phyloP scores from a whole-genome alignment of 2,797 vertebrate species.

The Cyprinodon diabolis region DNA sequence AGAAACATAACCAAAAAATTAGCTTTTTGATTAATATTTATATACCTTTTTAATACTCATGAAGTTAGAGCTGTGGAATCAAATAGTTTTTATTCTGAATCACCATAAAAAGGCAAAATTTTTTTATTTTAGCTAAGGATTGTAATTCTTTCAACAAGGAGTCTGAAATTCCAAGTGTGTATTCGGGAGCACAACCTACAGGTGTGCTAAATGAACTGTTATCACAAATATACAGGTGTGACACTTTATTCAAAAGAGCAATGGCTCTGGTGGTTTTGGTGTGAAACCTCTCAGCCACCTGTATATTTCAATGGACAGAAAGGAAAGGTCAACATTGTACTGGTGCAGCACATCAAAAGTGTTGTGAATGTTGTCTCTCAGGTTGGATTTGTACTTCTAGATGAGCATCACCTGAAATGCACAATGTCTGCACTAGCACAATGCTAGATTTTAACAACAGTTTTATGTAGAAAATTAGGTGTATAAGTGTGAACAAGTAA shows the following conservation, averaged over 20 bases:
- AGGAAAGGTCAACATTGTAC: slow-evolving; percentile 33
- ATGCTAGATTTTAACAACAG: slow-evolving; percentile 40
- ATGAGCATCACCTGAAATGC: slow-evolving; percentile 33
- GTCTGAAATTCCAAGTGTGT: slow-evolving; percentile 31
- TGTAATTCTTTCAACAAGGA: slow-evolving; percentile 10
- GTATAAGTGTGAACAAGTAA: slow-evolving; percentile 31
- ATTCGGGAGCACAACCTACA: slow-evolving; percentile 24
- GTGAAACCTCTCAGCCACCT: slow-evolving; percentile 37
- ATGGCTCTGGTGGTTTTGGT: slow-evolving; percentile 18
- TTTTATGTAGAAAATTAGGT: slow-evolving; percentile 22
- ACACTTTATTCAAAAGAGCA: slow-evolving; percentile 34
- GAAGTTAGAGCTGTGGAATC: slow-evolving; percentile 68
- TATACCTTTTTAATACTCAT: slow-evolving; percentile 51
- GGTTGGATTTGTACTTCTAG: slow-evolving; percentile 31
- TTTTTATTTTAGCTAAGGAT: too few species aligned
- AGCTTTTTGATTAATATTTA: background rate
- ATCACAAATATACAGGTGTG: slow-evolving; percentile 51
- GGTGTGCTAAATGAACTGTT: slow-evolving; percentile 38
- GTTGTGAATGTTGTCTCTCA: slow-evolving; percentile 37
- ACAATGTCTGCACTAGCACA: slow-evolving; percentile 20
- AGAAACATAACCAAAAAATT: too few species aligned
- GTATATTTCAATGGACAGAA: slow-evolving; percentile 49
- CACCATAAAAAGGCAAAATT: slow-evolving; percentile 26
- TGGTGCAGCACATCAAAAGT: slow-evolving; percentile 20
- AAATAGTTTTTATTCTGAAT: slow-evolving; percentile 68